Conservation (phyloP, 2,888 invertebrate genomes). For the Cremastinae sp. region DNA sequence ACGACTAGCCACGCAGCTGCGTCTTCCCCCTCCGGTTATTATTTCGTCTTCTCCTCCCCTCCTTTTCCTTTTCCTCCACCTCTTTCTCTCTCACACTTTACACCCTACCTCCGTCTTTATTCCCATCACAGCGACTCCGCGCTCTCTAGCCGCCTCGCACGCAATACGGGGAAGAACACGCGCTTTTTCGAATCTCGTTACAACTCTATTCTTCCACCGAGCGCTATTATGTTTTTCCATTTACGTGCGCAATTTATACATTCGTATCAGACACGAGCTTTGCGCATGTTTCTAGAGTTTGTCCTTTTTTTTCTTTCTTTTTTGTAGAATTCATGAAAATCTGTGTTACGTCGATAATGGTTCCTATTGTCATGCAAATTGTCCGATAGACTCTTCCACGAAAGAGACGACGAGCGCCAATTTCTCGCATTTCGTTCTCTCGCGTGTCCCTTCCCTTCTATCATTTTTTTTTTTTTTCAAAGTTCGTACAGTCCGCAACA, state of each 20-base stretch:
- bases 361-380: conserved; percentile 46
- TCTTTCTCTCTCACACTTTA: background rate
- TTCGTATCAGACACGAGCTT: background rate
- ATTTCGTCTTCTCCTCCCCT: background rate
- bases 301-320: background rate
- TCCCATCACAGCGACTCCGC: background rate
- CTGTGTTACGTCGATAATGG: conserved; percentile 27
- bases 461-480: background rate
- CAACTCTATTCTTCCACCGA: conserved; percentile 26
- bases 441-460: background rate
- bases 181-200: conserved; percentile 5
- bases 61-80: conserved; percentile 1
- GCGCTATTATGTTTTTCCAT: background rate
- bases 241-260: background rate
- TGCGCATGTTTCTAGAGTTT: background rate
- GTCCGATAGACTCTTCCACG: conserved; percentile 19
- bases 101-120: background rate
- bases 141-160: background rate
- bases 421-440: background rate
- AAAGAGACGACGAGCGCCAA: conserved; percentile 19
- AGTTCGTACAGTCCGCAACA: too few species aligned
- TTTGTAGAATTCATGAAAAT: conserved; percentile 9
- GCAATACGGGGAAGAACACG: background rate
- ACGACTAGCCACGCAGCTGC: conserved; percentile 27
- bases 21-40: background rate